Conservation (phyloP, 35 echinoderm and acorn worm species). For the Holothuria glaberrima region DNA sequence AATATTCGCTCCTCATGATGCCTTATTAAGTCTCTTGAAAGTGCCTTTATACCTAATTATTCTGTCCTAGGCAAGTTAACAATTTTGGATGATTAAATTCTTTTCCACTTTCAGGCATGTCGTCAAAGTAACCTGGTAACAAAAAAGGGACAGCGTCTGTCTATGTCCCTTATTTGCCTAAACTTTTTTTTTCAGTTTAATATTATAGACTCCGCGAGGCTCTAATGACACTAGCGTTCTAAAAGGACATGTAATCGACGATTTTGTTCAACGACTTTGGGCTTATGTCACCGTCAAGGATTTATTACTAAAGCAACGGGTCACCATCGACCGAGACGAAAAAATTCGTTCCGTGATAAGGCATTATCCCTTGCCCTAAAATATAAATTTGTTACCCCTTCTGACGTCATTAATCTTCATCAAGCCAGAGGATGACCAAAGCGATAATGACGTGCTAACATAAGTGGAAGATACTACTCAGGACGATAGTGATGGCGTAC, state of each 20-base stretch:
- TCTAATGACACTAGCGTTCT: neutral
- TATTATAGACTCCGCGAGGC: neutral
- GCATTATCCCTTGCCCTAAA: slow-evolving; percentile 82
- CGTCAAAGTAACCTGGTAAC: too few species aligned
- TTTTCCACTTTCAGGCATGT: too few species aligned
- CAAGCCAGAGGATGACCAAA: slow-evolving; percentile 69
- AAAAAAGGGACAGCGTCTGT: too few species aligned
- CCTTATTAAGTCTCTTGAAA: too few species aligned
- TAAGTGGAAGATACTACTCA: too few species aligned
- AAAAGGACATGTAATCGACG: slow-evolving; percentile 54
- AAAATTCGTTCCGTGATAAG: slow-evolving; percentile 50
- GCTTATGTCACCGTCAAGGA: slow-evolving; percentile 92
- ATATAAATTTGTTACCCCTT: slow-evolving; percentile 91
- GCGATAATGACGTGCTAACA: neutral
- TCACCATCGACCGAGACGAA: slow-evolving; percentile 9
- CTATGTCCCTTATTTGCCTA: too few species aligned
- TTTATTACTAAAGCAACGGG: slow-evolving; percentile 52
- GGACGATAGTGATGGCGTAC: too few species aligned
- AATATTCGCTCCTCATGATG: too few species aligned
- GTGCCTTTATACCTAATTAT: too few species aligned
- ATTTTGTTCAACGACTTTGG: slow-evolving; percentile 87
- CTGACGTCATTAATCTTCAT: slow-evolving; percentile 87
- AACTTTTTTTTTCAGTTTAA: too few species aligned
- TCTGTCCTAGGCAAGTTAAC: too few species aligned
- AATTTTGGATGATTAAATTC: too few species aligned